Conservation (phyloP, 2,113 vertebrate genomes). For the Dasypus novemcinctus region DNA sequence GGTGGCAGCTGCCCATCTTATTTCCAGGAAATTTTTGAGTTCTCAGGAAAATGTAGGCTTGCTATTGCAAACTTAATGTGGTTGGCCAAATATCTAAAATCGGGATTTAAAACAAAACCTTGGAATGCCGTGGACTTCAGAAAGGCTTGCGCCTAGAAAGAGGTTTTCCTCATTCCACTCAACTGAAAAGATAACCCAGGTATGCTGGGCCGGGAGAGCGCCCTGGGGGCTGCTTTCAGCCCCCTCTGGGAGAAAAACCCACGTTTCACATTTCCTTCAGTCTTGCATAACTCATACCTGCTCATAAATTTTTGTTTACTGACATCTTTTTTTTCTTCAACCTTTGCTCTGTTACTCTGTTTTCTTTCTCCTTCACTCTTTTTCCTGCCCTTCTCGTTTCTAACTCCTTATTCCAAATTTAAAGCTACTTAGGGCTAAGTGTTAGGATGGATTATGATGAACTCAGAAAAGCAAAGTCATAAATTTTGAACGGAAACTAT, state of each 20-base stretch:
- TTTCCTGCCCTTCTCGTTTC: not conserved
- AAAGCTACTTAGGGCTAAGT: not conserved
- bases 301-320: not conserved
- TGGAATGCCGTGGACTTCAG: not conserved
- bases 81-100: conserved; percentile 35
- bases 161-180: not conserved
- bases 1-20: not conserved
- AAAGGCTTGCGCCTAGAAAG: not conserved
- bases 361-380: not conserved
- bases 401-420: not conserved
- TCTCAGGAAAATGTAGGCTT: conserved; percentile 8
- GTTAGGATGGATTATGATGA: not conserved
- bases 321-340: not conserved
- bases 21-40: conserved; percentile 1
- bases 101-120: not conserved
- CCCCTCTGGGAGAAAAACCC: not conserved
- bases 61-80: conserved; percentile 7
- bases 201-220: not conserved
- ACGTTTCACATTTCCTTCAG: not conserved
- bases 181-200: not conserved
- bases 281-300: not conserved
- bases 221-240: too few species aligned
- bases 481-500: conserved; percentile 50
- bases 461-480: conserved; percentile 30
- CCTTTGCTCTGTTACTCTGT: not conserved